phyloP scores from a whole-genome alignment of 2,888 invertebrate species.

The Glaucopsyche alexis region DNA sequence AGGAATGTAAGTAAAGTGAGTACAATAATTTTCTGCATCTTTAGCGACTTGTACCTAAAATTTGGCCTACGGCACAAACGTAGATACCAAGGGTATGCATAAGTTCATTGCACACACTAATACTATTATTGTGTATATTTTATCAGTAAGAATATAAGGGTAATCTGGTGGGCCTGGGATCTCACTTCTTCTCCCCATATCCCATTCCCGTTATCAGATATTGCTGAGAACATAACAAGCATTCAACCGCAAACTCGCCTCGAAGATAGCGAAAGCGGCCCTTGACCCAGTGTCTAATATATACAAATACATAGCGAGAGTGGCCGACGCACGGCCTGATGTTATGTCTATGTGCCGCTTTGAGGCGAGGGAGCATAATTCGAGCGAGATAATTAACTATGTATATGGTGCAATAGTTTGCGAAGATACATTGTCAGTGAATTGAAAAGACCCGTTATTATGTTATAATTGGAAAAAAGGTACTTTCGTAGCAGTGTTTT shows the following conservation, averaged over 20 bases:
- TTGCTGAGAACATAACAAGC: constrained; percentile 30
- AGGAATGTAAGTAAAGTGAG: no score
- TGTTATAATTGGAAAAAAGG: no score
- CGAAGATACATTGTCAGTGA: not conserved
- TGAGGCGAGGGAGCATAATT: constrained; percentile 33
- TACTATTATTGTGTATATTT: no score
- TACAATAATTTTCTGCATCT: no score
- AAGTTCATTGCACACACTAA: not conserved
- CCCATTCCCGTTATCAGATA: no score
- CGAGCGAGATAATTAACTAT: constrained; percentile 32
- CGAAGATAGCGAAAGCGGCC: constrained; percentile 55
- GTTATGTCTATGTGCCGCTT: constrained; percentile 40
- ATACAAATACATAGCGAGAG: constrained; percentile 45
- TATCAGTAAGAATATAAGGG: no score
- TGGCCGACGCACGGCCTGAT: constrained; percentile 37
- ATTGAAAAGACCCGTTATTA: not conserved
- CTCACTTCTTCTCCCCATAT: no score
- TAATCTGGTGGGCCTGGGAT: no score
- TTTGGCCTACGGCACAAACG: no score
- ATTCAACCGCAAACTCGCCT: constrained; percentile 32
- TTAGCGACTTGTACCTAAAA: no score
- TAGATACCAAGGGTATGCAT: no score
- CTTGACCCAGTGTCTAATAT: constrained; percentile 48
- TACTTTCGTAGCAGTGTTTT: no score
- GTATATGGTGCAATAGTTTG: not conserved